These are phyloP conservation scores for Monomorium pharaonis DNA, from an alignment of 1,140 invertebrate species.

Conservation along the genomic window DNA sequence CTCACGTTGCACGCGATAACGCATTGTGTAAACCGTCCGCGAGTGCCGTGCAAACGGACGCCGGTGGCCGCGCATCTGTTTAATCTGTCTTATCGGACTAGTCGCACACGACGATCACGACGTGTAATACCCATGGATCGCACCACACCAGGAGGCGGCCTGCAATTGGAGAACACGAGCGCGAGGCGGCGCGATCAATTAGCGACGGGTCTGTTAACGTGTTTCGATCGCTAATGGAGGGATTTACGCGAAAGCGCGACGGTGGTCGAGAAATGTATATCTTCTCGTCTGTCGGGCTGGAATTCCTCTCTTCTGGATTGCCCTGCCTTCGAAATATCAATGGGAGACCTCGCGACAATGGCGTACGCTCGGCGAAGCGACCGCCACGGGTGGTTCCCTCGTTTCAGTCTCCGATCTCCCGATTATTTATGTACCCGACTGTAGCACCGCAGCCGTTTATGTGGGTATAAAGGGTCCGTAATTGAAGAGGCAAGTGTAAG, in stretches of 20 bases:
- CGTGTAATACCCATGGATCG: too few relatives aligned
- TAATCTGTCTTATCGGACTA: background rate
- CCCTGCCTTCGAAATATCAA: background rate
- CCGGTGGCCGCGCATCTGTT: background rate
- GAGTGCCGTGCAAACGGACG: background rate
- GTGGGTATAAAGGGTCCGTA: constrained; percentile 41
- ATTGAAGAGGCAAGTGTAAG: constrained; percentile 64
- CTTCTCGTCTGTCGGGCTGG: background rate
- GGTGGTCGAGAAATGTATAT: background rate
- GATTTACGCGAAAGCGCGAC: too few relatives aligned
- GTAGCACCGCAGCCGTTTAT: constrained; percentile 16
- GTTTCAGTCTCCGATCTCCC: constrained; percentile 5
- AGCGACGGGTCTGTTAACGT: background rate
- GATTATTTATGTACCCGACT: constrained; percentile 25
- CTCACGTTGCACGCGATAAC: constrained; percentile 42
- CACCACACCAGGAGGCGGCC: background rate
- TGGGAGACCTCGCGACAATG: background rate
- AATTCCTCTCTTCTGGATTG: background rate
- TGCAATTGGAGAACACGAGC: background rate
- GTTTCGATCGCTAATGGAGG: too few relatives aligned
- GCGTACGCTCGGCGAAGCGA: background rate
- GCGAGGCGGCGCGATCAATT: background rate
- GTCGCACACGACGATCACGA: background rate
- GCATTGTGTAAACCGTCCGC: constrained; percentile 15
- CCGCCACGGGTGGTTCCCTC: too few relatives aligned